Evolutionary conservation across 2,888 invertebrate genomes (phyloP).

Genomic region (Hofmannophila pseudospretella): DNA sequence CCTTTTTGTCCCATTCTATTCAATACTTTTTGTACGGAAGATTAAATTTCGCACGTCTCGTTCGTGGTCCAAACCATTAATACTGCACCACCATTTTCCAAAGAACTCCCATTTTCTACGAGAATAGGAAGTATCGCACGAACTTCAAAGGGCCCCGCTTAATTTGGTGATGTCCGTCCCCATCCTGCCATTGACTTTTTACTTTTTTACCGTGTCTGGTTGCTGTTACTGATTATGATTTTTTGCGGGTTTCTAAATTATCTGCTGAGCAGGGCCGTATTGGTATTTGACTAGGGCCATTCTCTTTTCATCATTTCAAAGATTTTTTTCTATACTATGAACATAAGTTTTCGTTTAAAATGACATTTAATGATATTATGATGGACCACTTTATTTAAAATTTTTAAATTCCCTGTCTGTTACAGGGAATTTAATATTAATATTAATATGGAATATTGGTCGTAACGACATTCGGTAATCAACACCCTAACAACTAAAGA

Average conservation of each 20-base stretch:
- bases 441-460: too few relatives aligned
- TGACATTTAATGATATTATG: too few relatives aligned
- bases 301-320: too few relatives aligned
- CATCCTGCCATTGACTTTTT: constrained; percentile 54
- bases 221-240: constrained; percentile 69
- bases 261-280: constrained; percentile 32
- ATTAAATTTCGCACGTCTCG: constrained; percentile 71
- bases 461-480: too few relatives aligned
- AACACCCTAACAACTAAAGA: too few relatives aligned
- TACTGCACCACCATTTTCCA: constrained; percentile 42
- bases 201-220: constrained; percentile 61
- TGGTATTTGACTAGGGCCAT: constrained; percentile 42
- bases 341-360: too few relatives aligned
- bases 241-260: constrained; percentile 43
- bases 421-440: too few relatives aligned
- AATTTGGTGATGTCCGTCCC: constrained; percentile 39
- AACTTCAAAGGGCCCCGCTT: constrained; percentile 20
- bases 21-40: constrained; percentile 72
- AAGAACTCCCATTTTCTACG: constrained; percentile 27
- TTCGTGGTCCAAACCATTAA: constrained; percentile 67
- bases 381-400: too few relatives aligned
- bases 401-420: too few relatives aligned
- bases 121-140: constrained; percentile 10
- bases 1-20: constrained; percentile 68
- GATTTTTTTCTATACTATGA: too few relatives aligned